Evolutionary conservation across 1,140 invertebrate genomes (phyloP).

Genomic region (Zaprionus ghesquierei): DNA sequence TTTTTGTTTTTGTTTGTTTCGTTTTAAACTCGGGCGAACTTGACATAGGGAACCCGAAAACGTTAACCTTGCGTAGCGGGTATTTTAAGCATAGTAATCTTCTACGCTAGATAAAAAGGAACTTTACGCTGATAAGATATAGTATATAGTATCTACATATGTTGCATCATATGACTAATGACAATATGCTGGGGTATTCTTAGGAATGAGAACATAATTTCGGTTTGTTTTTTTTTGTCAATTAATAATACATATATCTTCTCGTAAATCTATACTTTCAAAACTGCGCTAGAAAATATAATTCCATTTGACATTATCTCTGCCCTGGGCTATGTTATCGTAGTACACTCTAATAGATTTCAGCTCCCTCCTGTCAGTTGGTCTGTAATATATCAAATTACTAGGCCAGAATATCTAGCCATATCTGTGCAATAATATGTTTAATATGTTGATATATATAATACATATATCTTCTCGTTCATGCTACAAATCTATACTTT

Average conservation of each 20-base stretch:
- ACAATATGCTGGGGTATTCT: background rate
- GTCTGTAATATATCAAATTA: slow-evolving; percentile 3
- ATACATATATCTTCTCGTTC: too few relatives aligned
- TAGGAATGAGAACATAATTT: background rate
- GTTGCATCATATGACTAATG: slow-evolving; percentile 33
- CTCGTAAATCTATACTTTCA: background rate
- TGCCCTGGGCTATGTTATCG: slow-evolving; percentile 3
- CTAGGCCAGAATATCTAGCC: too few relatives aligned
- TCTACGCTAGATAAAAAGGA: background rate
- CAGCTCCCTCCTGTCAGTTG: background rate
- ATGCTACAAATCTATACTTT: background rate
- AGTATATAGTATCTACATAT: background rate
- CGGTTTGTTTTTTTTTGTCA: background rate
- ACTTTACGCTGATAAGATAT: slow-evolving; percentile 21
- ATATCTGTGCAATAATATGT: too few relatives aligned
- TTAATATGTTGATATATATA: too few relatives aligned
- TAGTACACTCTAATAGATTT: slow-evolving; percentile 17
- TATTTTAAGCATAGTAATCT: background rate
- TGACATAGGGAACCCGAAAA: slow-evolving; percentile 11
- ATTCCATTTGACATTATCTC: background rate
- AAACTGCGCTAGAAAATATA: too few relatives aligned
- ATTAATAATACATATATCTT: background rate
- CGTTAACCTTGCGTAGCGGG: background rate
- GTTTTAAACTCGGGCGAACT: slow-evolving; percentile 7
- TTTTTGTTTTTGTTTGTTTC: background rate